Base-by-base conservation (phyloP, 2,888 invertebrate genomes). In the Lobophora halterata region DNA sequence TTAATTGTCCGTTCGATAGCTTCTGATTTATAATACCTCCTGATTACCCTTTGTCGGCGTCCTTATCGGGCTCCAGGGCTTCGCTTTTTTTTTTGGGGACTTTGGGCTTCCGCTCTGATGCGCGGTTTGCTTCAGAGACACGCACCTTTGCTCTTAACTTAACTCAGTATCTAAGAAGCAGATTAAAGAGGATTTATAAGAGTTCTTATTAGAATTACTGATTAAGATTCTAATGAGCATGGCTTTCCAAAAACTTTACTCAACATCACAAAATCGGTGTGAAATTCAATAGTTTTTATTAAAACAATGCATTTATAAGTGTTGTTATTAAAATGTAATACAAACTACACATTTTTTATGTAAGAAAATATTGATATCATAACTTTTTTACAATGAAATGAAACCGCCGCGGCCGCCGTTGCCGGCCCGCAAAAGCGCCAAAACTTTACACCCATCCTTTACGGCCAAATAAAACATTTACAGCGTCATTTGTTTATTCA, bases 1-100 rank as follows among this genome's bases (percentile, higher is more conserved):
- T 85, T 86, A 85, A 85, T 85, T 82, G 85, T 79, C 67, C 53
- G 53, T 65, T 61, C 56, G 81, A 83, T 83, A 80, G 74, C 56
- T 58, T 65, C 71, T 80, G 85, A 87, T 87, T 87, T 86, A 86
- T 86, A 83, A 74, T 68, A 65, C 71, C 63, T 79, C 74, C 71
- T 61, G 56, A 13, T 9, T n/a, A n/a, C n/a, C 72, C 83, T 83
- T 86, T 86, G 86, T 83, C 86, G 86, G 85, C 79, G 52, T 27
- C 55, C 49, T 59, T 38, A 43, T 43, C 43, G 21, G n/a, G 32
- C 10, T 9, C 23, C 24, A 31, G 31, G 17, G 43, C 43, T 43
- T 38, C 43, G n/a, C n/a, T n/a, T n/a, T n/a, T n/a, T n/a, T n/a
- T n/a, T n/a, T n/a, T n/a, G n/a, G 21, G n/a, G 32, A 12, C 12